These are phyloP conservation scores for Dendronephthya gigantea DNA, from an alignment of 64 coral and sea anemone genomes.

Conservation along the genomic window DNA sequence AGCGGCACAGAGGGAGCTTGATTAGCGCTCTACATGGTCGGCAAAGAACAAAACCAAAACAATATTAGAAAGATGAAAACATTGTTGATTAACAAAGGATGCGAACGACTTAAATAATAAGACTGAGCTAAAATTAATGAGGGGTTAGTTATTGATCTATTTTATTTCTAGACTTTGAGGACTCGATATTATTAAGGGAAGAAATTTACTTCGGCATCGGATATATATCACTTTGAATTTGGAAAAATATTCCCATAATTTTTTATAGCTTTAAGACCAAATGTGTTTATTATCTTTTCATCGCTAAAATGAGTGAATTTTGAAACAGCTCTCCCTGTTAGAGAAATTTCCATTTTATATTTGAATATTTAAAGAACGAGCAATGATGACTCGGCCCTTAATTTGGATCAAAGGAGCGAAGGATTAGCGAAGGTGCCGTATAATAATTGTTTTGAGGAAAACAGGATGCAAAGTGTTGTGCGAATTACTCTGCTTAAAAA, in stretches of 20 bases:
- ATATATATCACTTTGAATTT: too few relatives aligned
- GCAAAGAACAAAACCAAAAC: constrained; percentile 22
- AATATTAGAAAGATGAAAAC: constrained; percentile 14
- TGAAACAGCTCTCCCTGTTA: too few relatives aligned
- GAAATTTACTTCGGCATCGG: too few relatives aligned
- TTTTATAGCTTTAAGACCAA: not conserved
- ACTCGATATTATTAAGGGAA: not conserved
- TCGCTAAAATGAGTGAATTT: too few relatives aligned
- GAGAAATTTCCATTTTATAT: not conserved
- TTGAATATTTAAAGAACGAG: constrained; percentile 17
- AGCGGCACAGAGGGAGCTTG: constrained; percentile 18
- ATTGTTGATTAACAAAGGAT: constrained; percentile 25
- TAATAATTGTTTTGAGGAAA: not conserved
- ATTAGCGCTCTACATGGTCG: constrained; percentile 18
- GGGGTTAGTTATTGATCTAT: not conserved
- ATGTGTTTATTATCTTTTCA: not conserved
- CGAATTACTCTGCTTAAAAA: not conserved
- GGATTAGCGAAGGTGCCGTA: not conserved
- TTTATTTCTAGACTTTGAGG: not conserved
- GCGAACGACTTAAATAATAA: constrained; percentile 5
- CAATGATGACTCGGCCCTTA: not conserved
- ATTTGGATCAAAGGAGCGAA: constrained; percentile 15
- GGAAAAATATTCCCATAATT: too few relatives aligned
- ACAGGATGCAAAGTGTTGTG: not conserved
- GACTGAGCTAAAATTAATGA: not conserved